Evolutionary conservation across 1,140 invertebrate genomes (phyloP).

Genomic region (Philotrypesis tridentata): DNA sequence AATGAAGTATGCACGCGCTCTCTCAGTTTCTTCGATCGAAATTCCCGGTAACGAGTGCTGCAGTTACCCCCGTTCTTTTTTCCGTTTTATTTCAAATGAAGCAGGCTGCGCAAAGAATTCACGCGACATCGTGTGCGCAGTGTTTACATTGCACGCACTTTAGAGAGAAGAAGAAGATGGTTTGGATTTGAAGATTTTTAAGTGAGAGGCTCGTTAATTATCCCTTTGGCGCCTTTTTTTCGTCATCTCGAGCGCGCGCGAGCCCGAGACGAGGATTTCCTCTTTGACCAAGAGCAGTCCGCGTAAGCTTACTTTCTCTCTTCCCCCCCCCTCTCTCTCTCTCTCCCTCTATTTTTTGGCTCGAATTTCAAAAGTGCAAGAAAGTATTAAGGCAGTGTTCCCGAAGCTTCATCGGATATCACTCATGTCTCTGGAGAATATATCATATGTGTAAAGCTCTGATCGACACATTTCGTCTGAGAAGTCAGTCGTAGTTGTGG

Average conservation of each 20-base stretch:
- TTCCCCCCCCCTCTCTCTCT: conserved; percentile 11
- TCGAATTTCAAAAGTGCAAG: not conserved
- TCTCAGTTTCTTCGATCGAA: not conserved
- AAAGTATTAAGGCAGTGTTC: no score
- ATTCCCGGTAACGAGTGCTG: not conserved
- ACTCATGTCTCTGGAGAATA: not conserved
- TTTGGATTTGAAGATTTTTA: not conserved
- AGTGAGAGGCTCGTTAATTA: not conserved
- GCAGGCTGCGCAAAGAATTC: no score
- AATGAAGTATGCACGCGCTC: not conserved
- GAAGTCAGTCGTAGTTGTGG: no score
- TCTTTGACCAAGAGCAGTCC: not conserved
- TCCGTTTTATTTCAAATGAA: no score
- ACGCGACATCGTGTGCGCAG: no score
- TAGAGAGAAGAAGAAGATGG: no score
- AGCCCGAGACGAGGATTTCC: not conserved
- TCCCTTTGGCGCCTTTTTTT: not conserved
- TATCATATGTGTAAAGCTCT: not conserved
- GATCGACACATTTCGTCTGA: not conserved
- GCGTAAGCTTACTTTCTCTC: not conserved
- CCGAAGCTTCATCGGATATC: not conserved
- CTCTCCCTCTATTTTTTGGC: not conserved
- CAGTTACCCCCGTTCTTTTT: no score
- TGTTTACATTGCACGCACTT: no score
- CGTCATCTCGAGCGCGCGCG: not conserved